These are phyloP conservation scores for Leucoraja ocellata DNA, from an alignment of 2,797 vertebrate species.

Conservation along the genomic window DNA sequence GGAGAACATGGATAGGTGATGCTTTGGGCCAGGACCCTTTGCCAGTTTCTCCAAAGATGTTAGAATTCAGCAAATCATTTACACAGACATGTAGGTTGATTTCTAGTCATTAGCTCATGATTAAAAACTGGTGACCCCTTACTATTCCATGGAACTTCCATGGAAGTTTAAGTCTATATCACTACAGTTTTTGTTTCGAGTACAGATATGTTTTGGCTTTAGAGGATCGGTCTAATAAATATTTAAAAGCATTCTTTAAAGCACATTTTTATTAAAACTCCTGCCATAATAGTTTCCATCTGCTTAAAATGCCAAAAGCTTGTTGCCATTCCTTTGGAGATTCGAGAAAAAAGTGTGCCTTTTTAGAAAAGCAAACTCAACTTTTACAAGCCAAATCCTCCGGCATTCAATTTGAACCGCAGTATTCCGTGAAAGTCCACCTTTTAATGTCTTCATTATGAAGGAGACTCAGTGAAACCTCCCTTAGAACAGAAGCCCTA, in stretches of 20 bases:
- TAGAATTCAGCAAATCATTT: not conserved
- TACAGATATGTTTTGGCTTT: not conserved
- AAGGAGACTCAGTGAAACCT: not conserved
- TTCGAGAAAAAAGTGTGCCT: not conserved
- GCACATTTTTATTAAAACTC: not conserved
- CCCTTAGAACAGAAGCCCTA: not conserved
- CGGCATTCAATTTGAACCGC: not conserved
- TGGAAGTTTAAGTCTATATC: not conserved
- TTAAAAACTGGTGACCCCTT: not conserved
- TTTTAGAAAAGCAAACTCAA: conserved; percentile 24
- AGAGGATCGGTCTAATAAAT: not conserved
- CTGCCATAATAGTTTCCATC: conserved; percentile 18
- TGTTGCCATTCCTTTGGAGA: not conserved
- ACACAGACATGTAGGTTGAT: not conserved
- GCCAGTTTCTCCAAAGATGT: not conserved
- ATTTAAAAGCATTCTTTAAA: conserved; percentile 28
- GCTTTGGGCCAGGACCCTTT: no score
- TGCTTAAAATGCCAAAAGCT: not conserved
- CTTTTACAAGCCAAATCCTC: conserved; percentile 24
- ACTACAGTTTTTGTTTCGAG: not conserved
- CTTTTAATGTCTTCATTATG: not conserved
- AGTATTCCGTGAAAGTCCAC: not conserved
- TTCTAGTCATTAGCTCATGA: not conserved
- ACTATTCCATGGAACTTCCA: not conserved
- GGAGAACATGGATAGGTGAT: no score